Conservation (phyloP, 2,888 invertebrate genomes). For the Eupithecia pulchellata region DNA sequence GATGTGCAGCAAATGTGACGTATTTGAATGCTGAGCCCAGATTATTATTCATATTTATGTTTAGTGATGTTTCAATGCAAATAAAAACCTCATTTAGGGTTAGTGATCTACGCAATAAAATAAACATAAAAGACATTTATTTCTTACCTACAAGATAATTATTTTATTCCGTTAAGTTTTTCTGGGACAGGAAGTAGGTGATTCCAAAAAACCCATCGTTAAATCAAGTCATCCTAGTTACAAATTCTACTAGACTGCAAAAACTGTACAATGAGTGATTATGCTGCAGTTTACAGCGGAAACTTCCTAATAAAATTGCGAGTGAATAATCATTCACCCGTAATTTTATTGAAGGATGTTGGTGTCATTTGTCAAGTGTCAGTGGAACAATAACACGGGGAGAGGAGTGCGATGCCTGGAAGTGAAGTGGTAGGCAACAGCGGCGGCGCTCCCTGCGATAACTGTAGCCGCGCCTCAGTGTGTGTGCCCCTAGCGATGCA, state of each 20-base stretch:
- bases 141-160: constrained; percentile 30
- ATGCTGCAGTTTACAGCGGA: constrained; percentile 10
- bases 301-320: constrained; percentile 11
- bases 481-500: constrained; percentile 65
- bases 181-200: constrained; percentile 43
- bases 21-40: constrained; percentile 27
- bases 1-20: constrained; percentile 25
- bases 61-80: constrained; percentile 40
- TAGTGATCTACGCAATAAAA: constrained; percentile 61
- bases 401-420: constrained; percentile 22
- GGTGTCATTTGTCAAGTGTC: constrained; percentile 30
- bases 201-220: constrained; percentile 30
- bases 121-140: constrained; percentile 49
- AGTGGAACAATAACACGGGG: constrained; percentile 20
- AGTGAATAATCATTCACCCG: too few relatives aligned
- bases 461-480: constrained; percentile 55
- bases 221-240: constrained; percentile 24
- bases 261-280: neutral
- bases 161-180: constrained; percentile 40
- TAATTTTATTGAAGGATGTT: constrained; percentile 8
- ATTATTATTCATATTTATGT: constrained; percentile 36
- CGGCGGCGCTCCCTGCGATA: constrained; percentile 51
- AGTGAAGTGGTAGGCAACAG: constrained; percentile 34
- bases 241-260: neutral
- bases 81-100: constrained; percentile 57